These are phyloP conservation scores for Ischnura elegans DNA, from an alignment of 2,888 invertebrate genomes.

Conservation along the genomic window DNA sequence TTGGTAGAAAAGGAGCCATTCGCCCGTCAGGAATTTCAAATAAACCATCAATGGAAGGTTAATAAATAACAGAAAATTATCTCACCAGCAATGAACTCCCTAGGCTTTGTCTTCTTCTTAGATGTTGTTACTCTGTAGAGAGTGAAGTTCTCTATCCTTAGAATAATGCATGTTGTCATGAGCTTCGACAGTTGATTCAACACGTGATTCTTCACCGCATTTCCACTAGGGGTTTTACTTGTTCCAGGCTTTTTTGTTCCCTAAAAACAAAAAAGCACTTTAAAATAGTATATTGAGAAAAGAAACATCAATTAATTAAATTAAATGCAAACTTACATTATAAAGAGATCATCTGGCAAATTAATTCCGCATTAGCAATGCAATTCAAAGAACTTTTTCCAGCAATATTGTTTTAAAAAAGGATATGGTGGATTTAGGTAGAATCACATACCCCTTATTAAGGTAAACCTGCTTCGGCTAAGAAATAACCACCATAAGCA, in stretches of 20 bases:
- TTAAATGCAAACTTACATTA: too few relatives aligned
- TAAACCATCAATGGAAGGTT: neutral
- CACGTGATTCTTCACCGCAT: conserved; percentile 68
- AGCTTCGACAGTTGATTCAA: conserved; percentile 87
- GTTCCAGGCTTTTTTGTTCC: conserved; percentile 51
- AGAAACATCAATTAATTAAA: too few relatives aligned
- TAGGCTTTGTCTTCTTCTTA: conserved; percentile 83
- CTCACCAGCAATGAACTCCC: conserved; percentile 89
- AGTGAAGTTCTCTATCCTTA: conserved; percentile 94
- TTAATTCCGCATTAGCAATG: too few relatives aligned
- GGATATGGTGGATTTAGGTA: too few relatives aligned
- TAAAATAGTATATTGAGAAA: too few relatives aligned
- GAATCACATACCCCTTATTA: too few relatives aligned
- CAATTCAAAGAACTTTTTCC: too few relatives aligned
- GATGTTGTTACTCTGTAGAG: conserved; percentile 91
- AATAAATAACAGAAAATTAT: conserved; percentile 62
- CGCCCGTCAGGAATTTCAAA: neutral
- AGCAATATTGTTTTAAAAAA: too few relatives aligned
- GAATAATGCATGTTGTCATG: conserved; percentile 94
- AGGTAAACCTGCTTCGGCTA: too few relatives aligned
- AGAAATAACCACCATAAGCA: too few relatives aligned
- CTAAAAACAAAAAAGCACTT: neutral
- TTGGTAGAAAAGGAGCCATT: neutral
- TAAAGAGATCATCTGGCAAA: too few relatives aligned
- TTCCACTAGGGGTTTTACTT: conserved; percentile 53